Conservation (phyloP, 2,113 vertebrate species). For the Vireo altiloquus region DNA sequence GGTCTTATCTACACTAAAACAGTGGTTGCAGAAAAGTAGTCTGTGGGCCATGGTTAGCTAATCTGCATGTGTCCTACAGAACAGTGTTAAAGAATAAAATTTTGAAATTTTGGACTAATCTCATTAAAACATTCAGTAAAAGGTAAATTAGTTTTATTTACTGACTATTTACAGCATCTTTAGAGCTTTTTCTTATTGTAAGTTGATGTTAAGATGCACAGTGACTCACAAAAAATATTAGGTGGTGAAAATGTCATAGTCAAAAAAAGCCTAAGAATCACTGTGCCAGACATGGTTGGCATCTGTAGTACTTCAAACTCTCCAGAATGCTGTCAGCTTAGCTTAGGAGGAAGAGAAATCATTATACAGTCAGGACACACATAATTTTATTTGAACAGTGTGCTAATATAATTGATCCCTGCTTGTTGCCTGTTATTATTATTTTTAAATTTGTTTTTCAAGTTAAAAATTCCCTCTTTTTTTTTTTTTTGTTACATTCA, state of each 20-base stretch:
- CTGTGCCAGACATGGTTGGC: background rate
- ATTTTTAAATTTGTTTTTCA: background rate
- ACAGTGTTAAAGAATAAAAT: background rate
- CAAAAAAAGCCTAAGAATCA: background rate
- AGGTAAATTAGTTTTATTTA: background rate
- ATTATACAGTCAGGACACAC: background rate
- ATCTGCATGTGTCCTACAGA: background rate
- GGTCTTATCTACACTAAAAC: background rate
- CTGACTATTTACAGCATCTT: background rate
- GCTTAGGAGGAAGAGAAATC: background rate
- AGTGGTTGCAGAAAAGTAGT: background rate
- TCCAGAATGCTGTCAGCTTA: constrained; percentile 1
- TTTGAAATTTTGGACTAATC: background rate
- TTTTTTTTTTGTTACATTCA: background rate
- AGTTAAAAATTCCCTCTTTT: background rate
- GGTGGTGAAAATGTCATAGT: background rate
- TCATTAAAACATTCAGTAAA: background rate
- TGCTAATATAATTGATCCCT: background rate
- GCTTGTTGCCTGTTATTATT: background rate
- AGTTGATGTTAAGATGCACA: background rate
- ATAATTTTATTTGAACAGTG: constrained; percentile 12
- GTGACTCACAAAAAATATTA: background rate
- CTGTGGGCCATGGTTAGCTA: background rate
- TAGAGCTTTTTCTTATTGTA: background rate
- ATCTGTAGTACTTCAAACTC: background rate